These are phyloP conservation scores for Eidolon dupreanum DNA, from an alignment of 2,797 vertebrate genomes.

Conservation along the genomic window DNA sequence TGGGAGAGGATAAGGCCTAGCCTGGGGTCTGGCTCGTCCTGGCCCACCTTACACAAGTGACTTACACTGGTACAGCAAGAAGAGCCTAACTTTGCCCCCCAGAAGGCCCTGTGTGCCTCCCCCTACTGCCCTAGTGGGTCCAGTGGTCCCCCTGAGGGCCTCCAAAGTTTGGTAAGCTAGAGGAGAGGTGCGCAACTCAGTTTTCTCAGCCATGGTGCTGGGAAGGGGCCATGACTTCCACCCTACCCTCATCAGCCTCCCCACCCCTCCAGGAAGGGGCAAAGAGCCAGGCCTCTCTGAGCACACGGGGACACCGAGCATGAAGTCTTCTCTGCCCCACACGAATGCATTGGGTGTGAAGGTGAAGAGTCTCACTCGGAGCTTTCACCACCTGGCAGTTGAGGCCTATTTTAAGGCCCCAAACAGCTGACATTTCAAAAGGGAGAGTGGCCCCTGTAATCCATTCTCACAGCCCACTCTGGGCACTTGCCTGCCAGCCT, in stretches of 20 bases:
- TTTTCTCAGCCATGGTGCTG: not conserved
- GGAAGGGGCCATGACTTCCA: rapidly evolving
- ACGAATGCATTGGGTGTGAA: not conserved
- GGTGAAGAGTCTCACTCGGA: not conserved
- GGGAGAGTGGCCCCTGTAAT: not conserved
- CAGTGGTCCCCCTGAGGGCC: not conserved
- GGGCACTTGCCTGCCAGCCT: not conserved
- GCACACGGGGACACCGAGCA: not conserved
- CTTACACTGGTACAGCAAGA: not conserved
- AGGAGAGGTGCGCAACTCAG: not conserved
- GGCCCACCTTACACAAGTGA: not conserved
- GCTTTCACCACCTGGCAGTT: not conserved
- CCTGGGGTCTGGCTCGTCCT: not conserved
- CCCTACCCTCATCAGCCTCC: rapidly evolving
- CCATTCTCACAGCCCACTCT: not conserved
- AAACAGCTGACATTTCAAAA: not conserved
- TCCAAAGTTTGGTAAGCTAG: not conserved
- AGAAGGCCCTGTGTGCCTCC: no score
- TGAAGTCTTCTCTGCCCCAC: not conserved
- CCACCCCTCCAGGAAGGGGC: not conserved
- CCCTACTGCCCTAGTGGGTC: not conserved
- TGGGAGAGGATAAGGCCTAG: not conserved
- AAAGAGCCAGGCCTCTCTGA: no score
- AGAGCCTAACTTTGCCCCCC: not conserved
- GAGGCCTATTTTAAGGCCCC: not conserved